phyloP scores from a whole-genome alignment of 2,797 vertebrate genomes.

The Microhierax caerulescens region DNA sequence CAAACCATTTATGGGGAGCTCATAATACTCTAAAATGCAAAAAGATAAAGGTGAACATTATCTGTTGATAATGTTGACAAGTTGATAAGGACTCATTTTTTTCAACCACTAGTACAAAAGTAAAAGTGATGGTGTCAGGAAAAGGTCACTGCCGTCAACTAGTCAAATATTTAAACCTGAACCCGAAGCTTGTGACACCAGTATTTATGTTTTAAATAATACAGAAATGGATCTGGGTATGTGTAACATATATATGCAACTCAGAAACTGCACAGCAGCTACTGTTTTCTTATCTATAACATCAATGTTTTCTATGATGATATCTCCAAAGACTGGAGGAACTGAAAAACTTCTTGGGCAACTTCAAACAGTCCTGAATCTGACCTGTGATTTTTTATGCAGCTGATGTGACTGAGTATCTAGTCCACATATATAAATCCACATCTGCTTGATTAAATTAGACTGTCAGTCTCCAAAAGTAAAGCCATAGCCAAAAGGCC shows the following conservation, averaged over 20 bases:
- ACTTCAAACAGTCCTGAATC: not conserved
- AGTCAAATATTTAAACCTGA: not conserved
- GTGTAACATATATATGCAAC: not conserved
- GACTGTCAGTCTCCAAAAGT: not conserved
- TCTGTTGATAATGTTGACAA: no score
- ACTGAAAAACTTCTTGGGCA: not conserved
- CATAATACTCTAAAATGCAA: not conserved
- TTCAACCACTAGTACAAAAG: not conserved
- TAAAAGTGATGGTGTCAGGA: not conserved
- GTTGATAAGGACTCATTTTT: not conserved
- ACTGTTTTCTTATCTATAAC: not conserved
- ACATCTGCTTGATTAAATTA: not conserved
- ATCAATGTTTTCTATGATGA: not conserved
- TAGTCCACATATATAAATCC: not conserved
- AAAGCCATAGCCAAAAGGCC: not conserved
- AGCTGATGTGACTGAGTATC: not conserved
- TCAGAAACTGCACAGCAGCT: not conserved
- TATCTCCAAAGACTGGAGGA: not conserved
- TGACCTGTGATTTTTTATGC: not conserved
- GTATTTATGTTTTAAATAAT: not conserved
- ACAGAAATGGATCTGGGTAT: not conserved
- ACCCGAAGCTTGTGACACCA: not conserved
- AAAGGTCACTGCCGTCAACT: not conserved
- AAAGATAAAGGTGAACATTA: not conserved
- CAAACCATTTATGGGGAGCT: not conserved